Base-by-base conservation (phyloP, 2,113 vertebrate genomes). In the Ochotona princeps region DNA sequence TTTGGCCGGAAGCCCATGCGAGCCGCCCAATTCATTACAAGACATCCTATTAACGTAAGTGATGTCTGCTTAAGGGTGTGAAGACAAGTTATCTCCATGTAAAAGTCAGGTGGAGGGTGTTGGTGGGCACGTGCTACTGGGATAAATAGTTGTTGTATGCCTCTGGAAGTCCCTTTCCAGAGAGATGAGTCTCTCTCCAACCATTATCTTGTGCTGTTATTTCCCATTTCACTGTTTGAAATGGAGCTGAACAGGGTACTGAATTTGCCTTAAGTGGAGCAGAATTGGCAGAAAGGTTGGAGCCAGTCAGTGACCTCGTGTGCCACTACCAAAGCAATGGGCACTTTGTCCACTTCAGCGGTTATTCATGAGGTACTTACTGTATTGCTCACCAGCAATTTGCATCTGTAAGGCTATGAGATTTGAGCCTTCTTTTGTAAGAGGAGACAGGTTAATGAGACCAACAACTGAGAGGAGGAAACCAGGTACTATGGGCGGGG, bases 1-100 rank as follows among this genome's bases (percentile, higher is more conserved):
- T 99, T 99, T 97, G 99, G 99, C 98, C 99, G 99, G 84, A 99
- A 99, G 96, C 99, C 99, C 10, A 99, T 99, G 99, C 98, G 98
- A 90, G 98, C 98, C 15, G 99, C 99, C 26, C 98, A 99, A 97
- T 99, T 99, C 30, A 98, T 98, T 96, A 99, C 99, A 82, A 99
- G 99, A 26, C 99, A 99, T 93, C 99, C 99, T 61, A 99, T 99
- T 97, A 99, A 98, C 83, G 99, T 99, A 97, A 99, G 99, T 97
- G 92, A 80, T 35, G 67, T 80, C 70, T 2, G 4, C 32, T 25
- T 32, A 49, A 60, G 32, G 23, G 5, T 17, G 70, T 86, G 38
- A 21, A 25, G 66, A 51, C 65, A 20, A 3, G 10, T 51, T 73
- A 51, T 83, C 21, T 35, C 61, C 35, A 17, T 21, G 66, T 38